A percentile compares a stretch with the other conserved stretches of the same genome.
phyloP scores from a whole-genome alignment of 2,888 invertebrate species.

The Muschampia plurimacula region DNA sequence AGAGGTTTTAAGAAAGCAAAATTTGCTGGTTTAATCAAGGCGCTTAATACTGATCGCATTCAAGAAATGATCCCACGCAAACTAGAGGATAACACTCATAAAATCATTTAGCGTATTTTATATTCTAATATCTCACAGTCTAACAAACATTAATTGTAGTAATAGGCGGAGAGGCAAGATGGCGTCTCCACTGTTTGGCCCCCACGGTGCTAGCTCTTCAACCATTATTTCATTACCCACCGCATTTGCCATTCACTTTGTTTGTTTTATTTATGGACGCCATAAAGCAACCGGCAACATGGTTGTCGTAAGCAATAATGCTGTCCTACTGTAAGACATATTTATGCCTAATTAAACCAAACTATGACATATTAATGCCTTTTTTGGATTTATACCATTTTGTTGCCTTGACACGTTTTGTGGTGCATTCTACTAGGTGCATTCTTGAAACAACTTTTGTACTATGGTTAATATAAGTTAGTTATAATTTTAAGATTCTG shows the following conservation, averaged over 20 bases:
- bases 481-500: too few species aligned
- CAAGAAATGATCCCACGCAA: not conserved
- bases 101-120: not conserved
- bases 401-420: conserved; percentile 26
- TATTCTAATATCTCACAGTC: conserved; percentile 23
- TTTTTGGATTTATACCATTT: conserved; percentile 50
- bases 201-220: conserved; percentile 36
- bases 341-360: conserved; percentile 40
- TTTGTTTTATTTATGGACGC: conserved; percentile 67
- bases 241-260: conserved; percentile 52
- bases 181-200: conserved; percentile 30
- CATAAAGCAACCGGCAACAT: conserved; percentile 55
- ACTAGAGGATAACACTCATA: not conserved
- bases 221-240: conserved; percentile 39
- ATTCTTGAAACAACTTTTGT: conserved; percentile 26
- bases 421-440: conserved; percentile 15
- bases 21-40: not conserved
- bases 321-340: conserved; percentile 41
- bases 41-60: not conserved
- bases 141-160: conserved; percentile 38
- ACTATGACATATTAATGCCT: conserved; percentile 46
- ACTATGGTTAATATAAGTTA: not conserved
- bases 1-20: too few species aligned
- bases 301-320: conserved; percentile 42
- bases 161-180: conserved; percentile 30